These are phyloP conservation scores for Caenorhabditis sp. DNA, from an alignment of 2,888 invertebrate genomes.

Conservation along the genomic window DNA sequence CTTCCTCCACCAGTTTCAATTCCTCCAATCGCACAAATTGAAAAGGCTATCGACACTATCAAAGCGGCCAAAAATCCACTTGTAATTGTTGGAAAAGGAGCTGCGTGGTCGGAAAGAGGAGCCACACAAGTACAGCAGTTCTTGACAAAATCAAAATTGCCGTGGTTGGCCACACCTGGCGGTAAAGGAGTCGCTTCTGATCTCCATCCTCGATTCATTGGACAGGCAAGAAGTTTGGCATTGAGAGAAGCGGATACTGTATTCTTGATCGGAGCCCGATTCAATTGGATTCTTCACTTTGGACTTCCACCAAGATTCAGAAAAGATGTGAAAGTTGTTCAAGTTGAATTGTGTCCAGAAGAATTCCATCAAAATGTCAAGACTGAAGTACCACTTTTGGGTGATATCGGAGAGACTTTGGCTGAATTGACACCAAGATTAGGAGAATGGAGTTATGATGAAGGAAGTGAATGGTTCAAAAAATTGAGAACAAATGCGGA, in stretches of 20 bases:
- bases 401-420: slow-evolving; percentile 72
- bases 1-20: slow-evolving; percentile 77
- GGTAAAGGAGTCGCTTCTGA: slow-evolving; percentile 75
- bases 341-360: slow-evolving; percentile 87
- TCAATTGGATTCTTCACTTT: slow-evolving; percentile 98
- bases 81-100: slow-evolving; percentile 86
- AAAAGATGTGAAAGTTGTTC: slow-evolving; percentile 85
- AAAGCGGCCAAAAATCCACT: slow-evolving; percentile 81
- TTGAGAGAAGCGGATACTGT: slow-evolving; percentile 88
- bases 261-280: slow-evolving; percentile 85
- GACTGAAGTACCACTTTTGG: slow-evolving; percentile 81
- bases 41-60: slow-evolving; percentile 79
- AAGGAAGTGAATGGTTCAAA: slow-evolving; percentile 51
- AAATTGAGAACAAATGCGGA: slow-evolving; percentile 49
- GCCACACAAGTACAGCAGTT: slow-evolving; percentile 59
- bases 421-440: slow-evolving; percentile 38
- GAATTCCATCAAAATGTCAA: slow-evolving; percentile 89
- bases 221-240: slow-evolving; percentile 74
- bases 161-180: slow-evolving; percentile 94
- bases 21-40: slow-evolving; percentile 80
- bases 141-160: slow-evolving; percentile 80
- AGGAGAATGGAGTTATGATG: slow-evolving; percentile 52
- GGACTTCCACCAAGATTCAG: slow-evolving; percentile 86
- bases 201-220: slow-evolving; percentile 75
- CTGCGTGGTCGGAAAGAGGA: slow-evolving; percentile 65